Conservation (phyloP, 2,888 invertebrate species). For the Megaustenia siamemsis region DNA sequence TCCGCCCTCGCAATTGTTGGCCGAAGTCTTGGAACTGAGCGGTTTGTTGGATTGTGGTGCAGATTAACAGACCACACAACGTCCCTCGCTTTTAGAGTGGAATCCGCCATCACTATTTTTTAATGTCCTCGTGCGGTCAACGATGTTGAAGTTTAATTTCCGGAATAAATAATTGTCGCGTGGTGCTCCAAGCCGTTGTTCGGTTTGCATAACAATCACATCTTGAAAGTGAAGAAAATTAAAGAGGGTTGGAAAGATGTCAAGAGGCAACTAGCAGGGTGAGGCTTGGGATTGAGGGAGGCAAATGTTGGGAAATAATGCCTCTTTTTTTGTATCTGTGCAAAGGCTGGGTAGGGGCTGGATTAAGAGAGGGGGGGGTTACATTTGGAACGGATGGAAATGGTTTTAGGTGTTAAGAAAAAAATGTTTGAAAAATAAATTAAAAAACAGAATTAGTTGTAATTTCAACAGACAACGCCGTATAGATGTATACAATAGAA, state of each 20-base stretch:
- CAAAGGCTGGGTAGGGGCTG: not conserved
- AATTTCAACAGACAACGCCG: too few relatives aligned
- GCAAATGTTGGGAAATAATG: not conserved
- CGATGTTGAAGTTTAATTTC: conserved; percentile 51
- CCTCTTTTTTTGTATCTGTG: too few relatives aligned
- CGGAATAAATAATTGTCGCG: conserved; percentile 45
- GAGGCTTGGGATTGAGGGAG: not conserved
- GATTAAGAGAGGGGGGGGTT: too few relatives aligned
- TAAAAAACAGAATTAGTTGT: too few relatives aligned
- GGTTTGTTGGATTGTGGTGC: conserved; percentile 46
- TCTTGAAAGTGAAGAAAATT: conserved; percentile 40
- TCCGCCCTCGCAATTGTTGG: conserved; percentile 29
- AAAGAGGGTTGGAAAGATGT: conserved; percentile 36
- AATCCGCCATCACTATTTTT: conserved; percentile 16
- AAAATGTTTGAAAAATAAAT: too few relatives aligned
- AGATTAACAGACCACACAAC: conserved; percentile 34
- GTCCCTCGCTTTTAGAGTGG: conserved; percentile 9
- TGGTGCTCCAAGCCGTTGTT: conserved; percentile 13
- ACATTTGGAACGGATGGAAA: not conserved
- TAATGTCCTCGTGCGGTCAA: conserved; percentile 41
- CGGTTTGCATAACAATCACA: conserved; percentile 39
- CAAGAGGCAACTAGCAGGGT: conserved; percentile 30
- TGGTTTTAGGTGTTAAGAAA: too few relatives aligned
- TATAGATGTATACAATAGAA: too few relatives aligned
- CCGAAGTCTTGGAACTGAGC: conserved; percentile 33